A percentile compares a stretch with the other conserved stretches of the same genome.
These are phyloP conservation scores for Piscicola geometra DNA, from an alignment of 2,888 invertebrate genomes.

Conservation along the genomic window DNA sequence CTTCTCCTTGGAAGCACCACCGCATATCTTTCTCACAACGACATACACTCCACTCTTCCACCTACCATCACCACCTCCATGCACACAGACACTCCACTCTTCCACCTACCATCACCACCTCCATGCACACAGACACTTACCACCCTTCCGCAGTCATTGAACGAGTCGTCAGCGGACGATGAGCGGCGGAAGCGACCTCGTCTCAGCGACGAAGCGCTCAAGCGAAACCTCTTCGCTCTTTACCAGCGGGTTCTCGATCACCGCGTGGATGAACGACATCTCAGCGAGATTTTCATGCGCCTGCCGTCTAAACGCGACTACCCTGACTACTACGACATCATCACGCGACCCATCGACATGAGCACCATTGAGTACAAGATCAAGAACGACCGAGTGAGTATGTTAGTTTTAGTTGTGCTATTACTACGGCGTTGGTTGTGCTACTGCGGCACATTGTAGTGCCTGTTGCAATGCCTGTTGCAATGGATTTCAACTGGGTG, in stretches of 20 bases:
- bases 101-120: no score
- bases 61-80: no score
- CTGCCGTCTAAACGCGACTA: slow-evolving; percentile 90
- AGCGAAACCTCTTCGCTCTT: background rate
- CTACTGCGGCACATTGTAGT: no score
- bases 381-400: slow-evolving; percentile 63
- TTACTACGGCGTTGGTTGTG: no score
- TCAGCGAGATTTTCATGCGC: slow-evolving; percentile 88
- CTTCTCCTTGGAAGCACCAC: no score
- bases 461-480: no score
- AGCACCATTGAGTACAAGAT: slow-evolving; percentile 86
- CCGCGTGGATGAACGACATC: slow-evolving; percentile 71
- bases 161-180: background rate
- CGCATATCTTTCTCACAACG: no score
- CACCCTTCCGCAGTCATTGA: background rate
- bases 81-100: background rate
- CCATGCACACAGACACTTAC: background rate
- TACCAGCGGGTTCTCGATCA: background rate
- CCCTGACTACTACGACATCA: slow-evolving; percentile 90
- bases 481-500: background rate
- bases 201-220: slow-evolving; percentile 6
- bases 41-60: no score
- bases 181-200: background rate
- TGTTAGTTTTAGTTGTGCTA: no score
- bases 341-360: slow-evolving; percentile 89